phyloP scores from a whole-genome alignment of 2,888 invertebrate genomes.

The Andrena haemorrhoa region DNA sequence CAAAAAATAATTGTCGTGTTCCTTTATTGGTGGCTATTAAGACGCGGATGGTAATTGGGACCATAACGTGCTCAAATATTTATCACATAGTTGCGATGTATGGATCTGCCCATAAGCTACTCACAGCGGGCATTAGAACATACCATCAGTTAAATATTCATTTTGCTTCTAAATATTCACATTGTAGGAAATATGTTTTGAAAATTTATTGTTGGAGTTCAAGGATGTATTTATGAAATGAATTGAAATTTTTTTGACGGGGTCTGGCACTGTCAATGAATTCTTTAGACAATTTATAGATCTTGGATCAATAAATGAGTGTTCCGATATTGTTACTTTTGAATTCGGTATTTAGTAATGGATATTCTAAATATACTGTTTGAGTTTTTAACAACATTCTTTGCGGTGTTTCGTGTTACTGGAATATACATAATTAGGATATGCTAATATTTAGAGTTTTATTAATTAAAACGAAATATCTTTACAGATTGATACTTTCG shows the following conservation, averaged over 20 bases:
- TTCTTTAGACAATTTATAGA: too few species aligned
- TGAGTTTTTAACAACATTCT: not conserved
- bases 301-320: too few species aligned
- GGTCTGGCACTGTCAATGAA: too few species aligned
- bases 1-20: not conserved
- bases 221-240: too few species aligned
- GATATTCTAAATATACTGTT: not conserved
- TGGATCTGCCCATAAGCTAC: not conserved
- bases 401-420: not conserved
- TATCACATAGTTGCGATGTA: not conserved
- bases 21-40: not conserved
- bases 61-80: not conserved
- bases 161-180: not conserved
- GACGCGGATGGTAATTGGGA: not conserved
- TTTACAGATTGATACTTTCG: conserved; percentile 79
- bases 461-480: conserved; percentile 62
- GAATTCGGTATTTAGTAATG: too few species aligned
- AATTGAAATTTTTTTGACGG: too few species aligned
- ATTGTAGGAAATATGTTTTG: not conserved
- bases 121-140: not conserved
- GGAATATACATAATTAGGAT: not conserved
- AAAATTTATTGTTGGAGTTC: not conserved
- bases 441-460: not conserved
- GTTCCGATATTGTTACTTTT: too few species aligned
- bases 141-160: conserved; percentile 8